phyloP scores from a whole-genome alignment of 2,888 invertebrate species.

The Leistus spinibarbis region DNA sequence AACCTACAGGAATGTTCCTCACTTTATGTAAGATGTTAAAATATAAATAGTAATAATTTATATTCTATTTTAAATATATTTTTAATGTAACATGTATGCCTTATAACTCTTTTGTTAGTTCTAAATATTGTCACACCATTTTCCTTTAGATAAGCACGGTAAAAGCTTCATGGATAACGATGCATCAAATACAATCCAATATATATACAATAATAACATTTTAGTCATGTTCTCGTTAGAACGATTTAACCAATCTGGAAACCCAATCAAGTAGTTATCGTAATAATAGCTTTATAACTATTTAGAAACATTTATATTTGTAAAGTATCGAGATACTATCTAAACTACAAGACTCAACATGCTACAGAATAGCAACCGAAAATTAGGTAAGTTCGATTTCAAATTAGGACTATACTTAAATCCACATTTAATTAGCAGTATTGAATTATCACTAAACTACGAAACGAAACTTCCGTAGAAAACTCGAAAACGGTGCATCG shows the following conservation, averaged over 20 bases:
- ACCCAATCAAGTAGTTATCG: background rate
- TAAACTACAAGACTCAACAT: background rate
- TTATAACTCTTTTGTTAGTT: too few species aligned
- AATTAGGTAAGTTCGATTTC: background rate
- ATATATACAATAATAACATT: background rate
- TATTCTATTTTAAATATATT: too few species aligned
- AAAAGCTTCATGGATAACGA: too few species aligned
- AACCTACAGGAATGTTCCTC: too few species aligned
- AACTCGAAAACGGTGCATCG: too few species aligned
- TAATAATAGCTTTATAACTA: background rate
- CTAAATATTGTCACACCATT: too few species aligned
- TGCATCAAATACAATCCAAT: background rate
- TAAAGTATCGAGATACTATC: background rate
- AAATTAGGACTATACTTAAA: background rate
- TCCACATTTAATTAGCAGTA: background rate
- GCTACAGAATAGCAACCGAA: background rate
- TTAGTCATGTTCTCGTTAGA: background rate
- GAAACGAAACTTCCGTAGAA: background rate
- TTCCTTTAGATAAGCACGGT: too few species aligned
- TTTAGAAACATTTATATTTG: background rate
- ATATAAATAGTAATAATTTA: too few species aligned
- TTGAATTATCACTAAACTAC: background rate
- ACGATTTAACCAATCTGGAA: background rate
- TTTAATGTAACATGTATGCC: too few species aligned
- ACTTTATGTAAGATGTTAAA: too few species aligned